A percentile compares a stretch with the other conserved stretches of the same genome.
phyloP scores from a whole-genome alignment of 2,888 invertebrate genomes.

The Pomacea canaliculata region DNA sequence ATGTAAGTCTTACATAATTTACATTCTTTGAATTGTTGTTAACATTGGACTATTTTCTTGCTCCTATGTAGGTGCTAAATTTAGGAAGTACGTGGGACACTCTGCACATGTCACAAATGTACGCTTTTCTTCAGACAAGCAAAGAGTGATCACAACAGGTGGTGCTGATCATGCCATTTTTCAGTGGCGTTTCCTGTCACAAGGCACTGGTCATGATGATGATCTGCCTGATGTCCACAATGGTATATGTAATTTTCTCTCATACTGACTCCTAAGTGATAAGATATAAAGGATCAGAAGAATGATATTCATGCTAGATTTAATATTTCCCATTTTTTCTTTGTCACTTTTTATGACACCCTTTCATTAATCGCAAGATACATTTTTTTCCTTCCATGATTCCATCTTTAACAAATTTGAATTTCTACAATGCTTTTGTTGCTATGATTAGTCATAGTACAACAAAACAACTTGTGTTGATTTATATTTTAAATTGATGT shows the following conservation, averaged over 20 bases:
- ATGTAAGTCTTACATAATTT: too few relatives aligned
- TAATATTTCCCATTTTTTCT: neutral
- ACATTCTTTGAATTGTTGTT: too few relatives aligned
- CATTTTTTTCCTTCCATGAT: too few relatives aligned
- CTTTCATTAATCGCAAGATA: too few relatives aligned
- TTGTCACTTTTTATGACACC: too few relatives aligned
- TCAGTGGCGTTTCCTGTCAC: conserved; percentile 68
- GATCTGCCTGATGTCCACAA: conserved; percentile 48
- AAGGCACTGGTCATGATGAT: conserved; percentile 48
- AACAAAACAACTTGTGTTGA: too few relatives aligned
- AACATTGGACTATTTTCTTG: neutral
- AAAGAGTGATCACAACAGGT: conserved; percentile 68
- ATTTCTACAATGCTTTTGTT: too few relatives aligned
- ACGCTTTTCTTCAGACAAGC: conserved; percentile 68
- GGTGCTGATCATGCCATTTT: conserved; percentile 71
- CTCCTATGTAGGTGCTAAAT: conserved; percentile 67
- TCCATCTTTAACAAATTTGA: too few relatives aligned
- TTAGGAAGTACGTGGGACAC: conserved; percentile 70
- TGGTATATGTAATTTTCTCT: conserved; percentile 38
- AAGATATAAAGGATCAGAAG: neutral
- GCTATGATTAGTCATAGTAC: too few relatives aligned
- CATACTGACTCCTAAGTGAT: too few relatives aligned
- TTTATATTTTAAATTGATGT: too few relatives aligned
- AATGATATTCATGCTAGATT: conserved; percentile 1
- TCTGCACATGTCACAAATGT: conserved; percentile 71